phyloP scores from a whole-genome alignment of 2,113 vertebrate species.

The Ursus arctos region DNA sequence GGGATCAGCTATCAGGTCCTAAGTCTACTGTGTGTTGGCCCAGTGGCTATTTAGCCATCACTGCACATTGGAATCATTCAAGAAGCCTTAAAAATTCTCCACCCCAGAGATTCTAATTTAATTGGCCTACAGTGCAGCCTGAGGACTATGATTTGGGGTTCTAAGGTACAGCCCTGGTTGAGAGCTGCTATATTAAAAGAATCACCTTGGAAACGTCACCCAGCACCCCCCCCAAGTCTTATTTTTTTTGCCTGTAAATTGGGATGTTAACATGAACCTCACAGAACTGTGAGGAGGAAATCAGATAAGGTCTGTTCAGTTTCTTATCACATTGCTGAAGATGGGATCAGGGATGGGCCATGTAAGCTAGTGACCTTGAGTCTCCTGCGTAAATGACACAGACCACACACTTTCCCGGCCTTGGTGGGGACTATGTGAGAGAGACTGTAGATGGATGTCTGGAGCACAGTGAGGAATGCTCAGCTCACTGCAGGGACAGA shows the following conservation, averaged over 20 bases:
- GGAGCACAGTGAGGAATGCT: fast-evolving
- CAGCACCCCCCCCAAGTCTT: background rate
- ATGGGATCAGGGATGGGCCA: background rate
- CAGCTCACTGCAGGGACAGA: background rate
- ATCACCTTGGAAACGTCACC: background rate
- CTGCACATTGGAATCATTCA: background rate
- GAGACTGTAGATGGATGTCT: background rate
- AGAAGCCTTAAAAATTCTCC: background rate
- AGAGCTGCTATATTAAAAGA: background rate
- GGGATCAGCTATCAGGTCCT: background rate
- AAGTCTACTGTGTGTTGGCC: background rate
- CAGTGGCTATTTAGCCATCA: background rate
- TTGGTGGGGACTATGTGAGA: fast-evolving
- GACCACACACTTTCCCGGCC: background rate
- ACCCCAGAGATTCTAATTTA: background rate
- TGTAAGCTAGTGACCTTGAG: background rate
- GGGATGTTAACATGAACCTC: background rate
- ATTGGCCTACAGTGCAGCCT: background rate
- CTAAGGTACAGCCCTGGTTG: background rate
- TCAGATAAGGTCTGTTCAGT: background rate
- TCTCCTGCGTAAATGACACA: background rate
- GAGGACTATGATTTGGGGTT: background rate
- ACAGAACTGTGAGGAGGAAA: background rate
- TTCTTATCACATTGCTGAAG: background rate
- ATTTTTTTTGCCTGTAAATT: background rate